These are phyloP conservation scores for Penaeus chinensis DNA, from an alignment of 1,140 invertebrate species.

Conservation along the genomic window DNA sequence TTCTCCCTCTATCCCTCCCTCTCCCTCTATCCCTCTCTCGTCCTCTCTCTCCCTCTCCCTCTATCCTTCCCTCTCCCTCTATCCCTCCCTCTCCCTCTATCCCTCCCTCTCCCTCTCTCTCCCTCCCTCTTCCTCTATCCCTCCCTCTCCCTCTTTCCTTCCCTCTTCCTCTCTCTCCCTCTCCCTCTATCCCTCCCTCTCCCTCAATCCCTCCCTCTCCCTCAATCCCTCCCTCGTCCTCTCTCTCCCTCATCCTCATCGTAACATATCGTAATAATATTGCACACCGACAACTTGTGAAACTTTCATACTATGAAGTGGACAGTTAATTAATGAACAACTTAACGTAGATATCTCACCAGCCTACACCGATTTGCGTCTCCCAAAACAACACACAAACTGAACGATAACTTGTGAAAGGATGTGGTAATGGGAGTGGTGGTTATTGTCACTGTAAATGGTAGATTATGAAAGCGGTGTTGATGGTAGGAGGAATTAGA, in stretches of 20 bases:
- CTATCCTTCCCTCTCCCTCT: not conserved
- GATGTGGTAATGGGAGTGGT: too few relatives aligned
- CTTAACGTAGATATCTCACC: too few relatives aligned
- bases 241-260: slow-evolving; percentile 2
- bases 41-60: not conserved
- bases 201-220: not conserved
- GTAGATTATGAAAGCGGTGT: too few relatives aligned
- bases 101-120: not conserved
- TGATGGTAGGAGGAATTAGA: too few relatives aligned
- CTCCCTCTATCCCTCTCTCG: not conserved
- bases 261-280: too few relatives aligned
- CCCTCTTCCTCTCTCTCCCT: not conserved
- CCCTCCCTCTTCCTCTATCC: not conserved
- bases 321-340: too few relatives aligned
- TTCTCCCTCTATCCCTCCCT: not conserved
- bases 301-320: too few relatives aligned
- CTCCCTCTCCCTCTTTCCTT: not conserved
- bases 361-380: too few relatives aligned
- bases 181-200: slow-evolving; percentile 4
- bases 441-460: too few relatives aligned
- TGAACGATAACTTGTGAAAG: too few relatives aligned
- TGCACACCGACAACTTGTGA: too few relatives aligned
- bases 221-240: not conserved
- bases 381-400: too few relatives aligned
- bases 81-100: not conserved